Conservation (phyloP, 2,888 invertebrate genomes). For the Cryptus viduatorius region DNA sequence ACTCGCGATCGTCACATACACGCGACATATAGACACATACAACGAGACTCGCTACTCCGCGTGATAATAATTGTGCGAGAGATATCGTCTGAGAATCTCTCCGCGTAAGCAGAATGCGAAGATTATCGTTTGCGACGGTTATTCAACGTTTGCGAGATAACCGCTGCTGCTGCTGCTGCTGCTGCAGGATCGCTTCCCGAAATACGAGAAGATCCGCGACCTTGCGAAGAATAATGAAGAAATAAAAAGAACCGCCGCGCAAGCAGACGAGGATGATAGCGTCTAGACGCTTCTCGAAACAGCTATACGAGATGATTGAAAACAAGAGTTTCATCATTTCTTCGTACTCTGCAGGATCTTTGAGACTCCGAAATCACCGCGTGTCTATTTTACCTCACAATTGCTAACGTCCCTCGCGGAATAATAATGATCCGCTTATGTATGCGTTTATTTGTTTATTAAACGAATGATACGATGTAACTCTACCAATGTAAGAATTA, state of each 20-base stretch:
- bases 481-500: conserved; percentile 28
- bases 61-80: conserved; percentile 21
- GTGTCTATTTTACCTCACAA: not conserved
- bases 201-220: conserved; percentile 67
- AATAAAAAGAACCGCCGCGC: conserved; percentile 26
- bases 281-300: conserved; percentile 60
- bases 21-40: not conserved
- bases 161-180: conserved; percentile 11
- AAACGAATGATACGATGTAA: conserved; percentile 52
- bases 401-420: not conserved
- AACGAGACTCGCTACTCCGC: conserved; percentile 17
- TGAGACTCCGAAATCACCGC: conserved; percentile 6
- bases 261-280: conserved; percentile 25
- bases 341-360: conserved; percentile 59
- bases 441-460: not conserved
- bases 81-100: conserved; percentile 62
- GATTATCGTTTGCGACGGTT: conserved; percentile 28
- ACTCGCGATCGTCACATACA: conserved; percentile 9
- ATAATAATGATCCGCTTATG: not conserved
- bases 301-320: conserved; percentile 56
- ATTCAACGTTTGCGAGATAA: conserved; percentile 27
- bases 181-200: conserved; percentile 68
- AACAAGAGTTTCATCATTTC: conserved; percentile 57
- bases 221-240: conserved; percentile 58
- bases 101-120: conserved; percentile 55